These are phyloP conservation scores for Epinephelus coioides DNA, from an alignment of 2,797 vertebrate species.

Conservation along the genomic window DNA sequence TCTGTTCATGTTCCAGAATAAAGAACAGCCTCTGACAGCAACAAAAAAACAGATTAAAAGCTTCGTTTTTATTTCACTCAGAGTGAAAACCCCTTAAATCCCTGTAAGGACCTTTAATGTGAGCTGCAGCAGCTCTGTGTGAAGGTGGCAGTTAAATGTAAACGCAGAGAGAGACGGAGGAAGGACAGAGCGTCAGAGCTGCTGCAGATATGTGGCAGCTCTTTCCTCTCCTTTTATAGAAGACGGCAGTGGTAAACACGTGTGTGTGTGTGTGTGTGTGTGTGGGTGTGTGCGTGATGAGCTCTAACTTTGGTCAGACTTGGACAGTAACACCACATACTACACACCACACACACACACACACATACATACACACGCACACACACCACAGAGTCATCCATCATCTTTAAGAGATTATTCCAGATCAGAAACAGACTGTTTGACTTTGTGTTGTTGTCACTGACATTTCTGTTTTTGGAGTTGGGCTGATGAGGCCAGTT, in stretches of 20 bases:
- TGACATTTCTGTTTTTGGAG: background rate
- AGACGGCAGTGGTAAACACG: slow-evolving; percentile 43
- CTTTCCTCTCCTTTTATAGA: slow-evolving; percentile 84
- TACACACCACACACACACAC: background rate
- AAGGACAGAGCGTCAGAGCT: slow-evolving; percentile 36
- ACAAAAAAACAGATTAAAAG: background rate
- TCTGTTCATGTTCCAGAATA: no score
- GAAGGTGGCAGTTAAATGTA: slow-evolving; percentile 30
- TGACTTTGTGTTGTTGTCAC: background rate
- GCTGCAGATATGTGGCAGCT: slow-evolving; percentile 28
- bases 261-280: slow-evolving; percentile 17
- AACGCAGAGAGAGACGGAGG: slow-evolving; percentile 43
- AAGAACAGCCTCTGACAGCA: background rate
- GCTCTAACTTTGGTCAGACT: slow-evolving; percentile 39
- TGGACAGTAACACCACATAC: background rate
- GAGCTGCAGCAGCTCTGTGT: background rate
- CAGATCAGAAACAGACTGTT: background rate
- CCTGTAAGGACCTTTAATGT: background rate
- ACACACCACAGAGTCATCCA: background rate
- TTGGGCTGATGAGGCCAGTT: background rate
- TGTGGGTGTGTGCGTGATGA: slow-evolving; percentile 22
- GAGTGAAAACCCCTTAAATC: background rate
- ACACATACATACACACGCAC: slow-evolving; percentile 14
- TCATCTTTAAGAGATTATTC: background rate
- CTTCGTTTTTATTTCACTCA: background rate